Evolutionary conservation across 1,140 invertebrate genomes (phyloP), one percentile per base, ranked within the genome.

Genomic region (Dryas iulia): DNA sequence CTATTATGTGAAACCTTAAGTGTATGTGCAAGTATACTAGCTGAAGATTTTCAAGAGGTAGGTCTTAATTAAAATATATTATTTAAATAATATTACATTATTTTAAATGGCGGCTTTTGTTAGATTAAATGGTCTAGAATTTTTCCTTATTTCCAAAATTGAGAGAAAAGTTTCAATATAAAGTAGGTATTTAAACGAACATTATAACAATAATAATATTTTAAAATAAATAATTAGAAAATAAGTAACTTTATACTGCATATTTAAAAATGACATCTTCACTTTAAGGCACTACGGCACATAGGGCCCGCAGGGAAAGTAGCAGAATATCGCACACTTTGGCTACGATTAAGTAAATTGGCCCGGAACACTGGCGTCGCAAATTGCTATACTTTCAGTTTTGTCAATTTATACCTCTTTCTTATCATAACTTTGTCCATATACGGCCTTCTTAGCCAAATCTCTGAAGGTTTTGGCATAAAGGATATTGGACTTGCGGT

Each of bases 361-460:
- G 93, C 94, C 1, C 84, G 94, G 35, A 93, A 95, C 70, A 93
- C 93, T 0, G 94, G 94, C 47, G 93, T 93, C 25, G 93, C 94
- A 1, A 93, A 92, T 69, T 94, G 94, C 71, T 95, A 94, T 68
- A 93, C 93, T 0, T 92, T 95, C 56, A 94, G 93, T 1, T 95
- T 94, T 70, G 84, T 95, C 60, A 94, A 92, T 75, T 87, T 95
- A 2, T 95, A 95, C 73, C 86, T 95, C 5, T 95, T 95, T 72
- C 91, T 95, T 21, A 94, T 94, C 58, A 95, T 95, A 21, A 95
- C 94, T 3, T 77, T 95, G 10, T 95, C 94, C 3, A 94, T 95
- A 67, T 95, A 95, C 66, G 94, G 94, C 0, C 82, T 95, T 3
- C 89, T 95, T 74, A 95, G 94, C 0, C 94, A 95, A 78, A 93